Evolutionary conservation across 2,888 invertebrate genomes (phyloP).

Genomic region (Loripinus fragilis): DNA sequence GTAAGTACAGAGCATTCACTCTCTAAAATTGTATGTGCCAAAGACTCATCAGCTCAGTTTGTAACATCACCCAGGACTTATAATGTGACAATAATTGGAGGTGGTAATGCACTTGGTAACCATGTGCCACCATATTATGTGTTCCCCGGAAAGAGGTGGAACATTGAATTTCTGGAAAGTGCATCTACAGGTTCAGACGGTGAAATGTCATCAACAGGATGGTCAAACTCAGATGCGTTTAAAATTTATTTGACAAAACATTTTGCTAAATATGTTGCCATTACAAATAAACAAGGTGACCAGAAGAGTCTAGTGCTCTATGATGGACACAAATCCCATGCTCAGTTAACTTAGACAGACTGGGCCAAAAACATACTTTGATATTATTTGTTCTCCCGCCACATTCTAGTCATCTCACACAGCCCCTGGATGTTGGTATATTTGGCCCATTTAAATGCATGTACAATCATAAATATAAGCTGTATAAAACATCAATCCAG

Average conservation of each 20-base stretch:
- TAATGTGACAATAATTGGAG: slow-evolving; percentile 37
- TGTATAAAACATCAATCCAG: slow-evolving; percentile 37
- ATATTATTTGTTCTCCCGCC: slow-evolving; percentile 59
- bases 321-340: slow-evolving; percentile 54
- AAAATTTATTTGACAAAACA: slow-evolving; percentile 34
- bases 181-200: slow-evolving; percentile 40
- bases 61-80: slow-evolving; percentile 32
- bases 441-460: slow-evolving; percentile 49
- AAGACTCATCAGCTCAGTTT: slow-evolving; percentile 28
- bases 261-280: slow-evolving; percentile 29
- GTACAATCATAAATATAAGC: slow-evolving; percentile 44
- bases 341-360: slow-evolving; percentile 35
- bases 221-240: slow-evolving; percentile 41
- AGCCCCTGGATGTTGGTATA: slow-evolving; percentile 47
- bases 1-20: slow-evolving; percentile 40
- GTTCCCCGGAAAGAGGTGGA: too few species aligned
- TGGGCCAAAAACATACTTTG: slow-evolving; percentile 48
- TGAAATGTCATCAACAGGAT: slow-evolving; percentile 39
- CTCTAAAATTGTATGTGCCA: slow-evolving; percentile 32
- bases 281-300: slow-evolving; percentile 14
- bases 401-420: slow-evolving; percentile 46
- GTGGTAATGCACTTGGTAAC: slow-evolving; percentile 39
- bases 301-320: slow-evolving; percentile 31
- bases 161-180: slow-evolving; percentile 25
- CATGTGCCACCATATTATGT: too few species aligned